phyloP scores from a whole-genome alignment of 2,113 vertebrate genomes.

The Perccottus glenii region DNA sequence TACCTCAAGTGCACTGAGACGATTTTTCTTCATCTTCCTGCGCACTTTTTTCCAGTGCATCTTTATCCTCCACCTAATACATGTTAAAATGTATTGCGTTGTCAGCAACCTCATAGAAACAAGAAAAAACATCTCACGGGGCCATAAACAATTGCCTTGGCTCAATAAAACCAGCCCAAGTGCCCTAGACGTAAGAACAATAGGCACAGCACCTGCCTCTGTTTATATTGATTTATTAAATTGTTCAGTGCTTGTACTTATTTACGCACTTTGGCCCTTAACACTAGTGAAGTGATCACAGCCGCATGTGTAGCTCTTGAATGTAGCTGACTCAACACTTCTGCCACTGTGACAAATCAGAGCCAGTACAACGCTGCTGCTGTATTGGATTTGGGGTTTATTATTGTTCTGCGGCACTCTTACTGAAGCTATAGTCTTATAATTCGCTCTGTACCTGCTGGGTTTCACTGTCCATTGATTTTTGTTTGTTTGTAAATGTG shows the following conservation, averaged over 20 bases:
- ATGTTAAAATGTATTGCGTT: not conserved
- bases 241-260: not conserved
- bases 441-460: slow-evolving; percentile 19
- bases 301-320: not conserved
- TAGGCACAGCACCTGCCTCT: not conserved
- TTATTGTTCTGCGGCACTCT: not conserved
- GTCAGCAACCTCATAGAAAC: slow-evolving; percentile 8
- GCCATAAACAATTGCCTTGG: not conserved
- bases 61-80: not conserved
- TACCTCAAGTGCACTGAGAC: not conserved
- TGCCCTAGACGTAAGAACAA: not conserved
- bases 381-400: slow-evolving; percentile 1
- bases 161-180: slow-evolving; percentile 1
- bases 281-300: not conserved
- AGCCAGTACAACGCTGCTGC: not conserved
- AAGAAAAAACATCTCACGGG: not conserved
- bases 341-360: not conserved
- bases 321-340: not conserved
- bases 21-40: not conserved
- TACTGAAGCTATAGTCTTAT: not conserved
- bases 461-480: not conserved
- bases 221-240: slow-evolving; percentile 1
- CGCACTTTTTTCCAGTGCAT: not conserved
- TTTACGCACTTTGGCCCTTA: slow-evolving; percentile 2
- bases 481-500: slow-evolving; percentile 17